phyloP scores from a whole-genome alignment of 2,797 vertebrate genomes.

The Pygocentrus nattereri region DNA sequence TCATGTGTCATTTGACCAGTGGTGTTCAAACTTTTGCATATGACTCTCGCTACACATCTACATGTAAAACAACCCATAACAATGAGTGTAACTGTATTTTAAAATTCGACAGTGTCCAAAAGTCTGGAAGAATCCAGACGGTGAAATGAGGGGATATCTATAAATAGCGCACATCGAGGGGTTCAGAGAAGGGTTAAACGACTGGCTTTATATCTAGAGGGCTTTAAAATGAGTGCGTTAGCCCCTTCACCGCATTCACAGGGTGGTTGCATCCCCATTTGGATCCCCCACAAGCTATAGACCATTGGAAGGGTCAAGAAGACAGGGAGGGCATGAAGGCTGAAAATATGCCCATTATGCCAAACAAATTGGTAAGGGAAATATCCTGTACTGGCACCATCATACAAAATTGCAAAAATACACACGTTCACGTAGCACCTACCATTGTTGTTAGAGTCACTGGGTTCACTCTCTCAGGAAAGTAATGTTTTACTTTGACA shows the following conservation, averaged over 20 bases:
- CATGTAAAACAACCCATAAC: neutral
- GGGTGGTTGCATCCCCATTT: neutral
- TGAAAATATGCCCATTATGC: conserved; percentile 29
- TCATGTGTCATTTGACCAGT: too few species aligned
- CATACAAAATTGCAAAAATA: too few species aligned
- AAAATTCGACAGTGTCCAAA: neutral
- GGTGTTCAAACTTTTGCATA: too few species aligned
- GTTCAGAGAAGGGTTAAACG: conserved; percentile 35
- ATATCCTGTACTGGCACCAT: neutral
- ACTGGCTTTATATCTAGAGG: conserved; percentile 14
- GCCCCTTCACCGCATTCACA: conserved; percentile 12
- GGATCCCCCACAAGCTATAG: neutral
- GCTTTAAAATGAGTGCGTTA: conserved; percentile 7
- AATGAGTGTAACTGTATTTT: neutral
- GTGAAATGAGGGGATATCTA: conserved; percentile 30
- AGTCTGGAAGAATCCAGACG: conserved; percentile 2
- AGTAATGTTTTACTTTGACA: conserved; percentile 10
- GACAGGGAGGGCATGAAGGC: neutral
- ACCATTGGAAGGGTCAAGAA: neutral
- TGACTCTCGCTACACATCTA: neutral
- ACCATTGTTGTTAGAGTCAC: neutral
- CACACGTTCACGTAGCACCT: too few species aligned
- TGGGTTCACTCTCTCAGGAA: too few species aligned
- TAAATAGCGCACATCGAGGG: conserved; percentile 18
- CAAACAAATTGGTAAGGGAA: conserved; percentile 34